Conservation (phyloP, 2,888 invertebrate genomes). For the Amblyteles armatorius region DNA sequence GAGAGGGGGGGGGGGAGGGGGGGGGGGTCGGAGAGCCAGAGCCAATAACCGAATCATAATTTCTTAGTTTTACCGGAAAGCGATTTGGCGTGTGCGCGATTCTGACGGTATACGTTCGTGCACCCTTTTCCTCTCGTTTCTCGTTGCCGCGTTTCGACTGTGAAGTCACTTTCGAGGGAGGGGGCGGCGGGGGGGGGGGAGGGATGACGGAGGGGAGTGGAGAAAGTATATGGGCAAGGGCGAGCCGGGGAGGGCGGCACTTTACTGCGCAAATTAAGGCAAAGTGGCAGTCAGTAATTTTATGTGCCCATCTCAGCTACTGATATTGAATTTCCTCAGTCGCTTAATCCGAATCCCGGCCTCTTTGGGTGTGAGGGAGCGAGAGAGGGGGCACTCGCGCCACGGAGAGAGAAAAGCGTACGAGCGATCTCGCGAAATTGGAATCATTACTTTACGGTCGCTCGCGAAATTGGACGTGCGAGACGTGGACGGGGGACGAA, state of each 20-base stretch:
- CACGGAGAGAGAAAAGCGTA: conserved; percentile 56
- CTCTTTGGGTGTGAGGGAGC: conserved; percentile 67
- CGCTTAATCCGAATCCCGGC: conserved; percentile 82
- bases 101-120: conserved; percentile 24
- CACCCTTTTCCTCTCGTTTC: conserved; percentile 22
- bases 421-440: conserved; percentile 82
- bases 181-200: conserved; percentile 37
- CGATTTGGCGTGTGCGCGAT: conserved; percentile 49
- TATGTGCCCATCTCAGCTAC: conserved; percentile 84
- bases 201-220: conserved; percentile 42
- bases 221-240: conserved; percentile 42
- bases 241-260: conserved; percentile 70
- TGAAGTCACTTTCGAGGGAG: conserved; percentile 33
- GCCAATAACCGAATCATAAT: conserved; percentile 67
- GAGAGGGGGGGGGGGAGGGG: conserved; percentile 56
- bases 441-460: conserved; percentile 83
- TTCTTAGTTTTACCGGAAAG: conserved; percentile 62
- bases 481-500: conserved; percentile 55
- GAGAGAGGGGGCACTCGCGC: conserved; percentile 41
- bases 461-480: conserved; percentile 80
- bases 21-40: conserved; percentile 18
- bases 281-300: conserved; percentile 84
- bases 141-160: conserved; percentile 3
- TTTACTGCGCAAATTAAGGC: conserved; percentile 84
- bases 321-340: conserved; percentile 84